Evolutionary conservation across 2,797 vertebrate species (phyloP).

Genomic region (Epinephelus coioides): DNA sequence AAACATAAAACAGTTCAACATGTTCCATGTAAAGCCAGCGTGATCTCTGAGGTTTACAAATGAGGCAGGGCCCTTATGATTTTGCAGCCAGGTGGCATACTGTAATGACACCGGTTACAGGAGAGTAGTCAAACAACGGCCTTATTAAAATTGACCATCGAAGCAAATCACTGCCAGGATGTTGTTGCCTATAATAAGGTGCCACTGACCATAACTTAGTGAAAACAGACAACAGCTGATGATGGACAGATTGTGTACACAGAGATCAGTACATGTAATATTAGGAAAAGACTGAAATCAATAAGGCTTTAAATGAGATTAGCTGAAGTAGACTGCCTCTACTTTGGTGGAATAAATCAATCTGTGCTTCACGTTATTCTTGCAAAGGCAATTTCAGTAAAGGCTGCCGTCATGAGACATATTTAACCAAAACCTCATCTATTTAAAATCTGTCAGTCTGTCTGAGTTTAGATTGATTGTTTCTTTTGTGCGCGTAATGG

Average conservation of each 20-base stretch:
- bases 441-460: background rate
- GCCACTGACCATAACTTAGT: conserved; percentile 45
- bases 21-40: background rate
- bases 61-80: conserved; percentile 32
- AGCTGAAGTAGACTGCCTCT: background rate
- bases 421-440: background rate
- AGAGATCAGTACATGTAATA: conserved; percentile 31
- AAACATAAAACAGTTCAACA: background rate
- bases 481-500: conserved; percentile 13
- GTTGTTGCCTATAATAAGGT: conserved; percentile 37
- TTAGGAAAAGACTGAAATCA: conserved; percentile 18
- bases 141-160: conserved; percentile 68
- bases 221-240: conserved; percentile 32
- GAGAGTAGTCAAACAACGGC: conserved; percentile 65
- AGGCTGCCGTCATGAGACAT: background rate
- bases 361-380: conserved; percentile 10
- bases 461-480: background rate
- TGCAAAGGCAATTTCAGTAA: conserved; percentile 2
- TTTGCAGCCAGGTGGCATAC: conserved; percentile 55
- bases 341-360: conserved; percentile 12
- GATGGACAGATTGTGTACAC: conserved; percentile 49
- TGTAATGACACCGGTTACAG: conserved; percentile 42
- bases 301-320: conserved; percentile 7
- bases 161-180: conserved; percentile 53
- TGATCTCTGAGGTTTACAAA: conserved; percentile 7